Evolutionary conservation across 2,113 vertebrate genomes (phyloP).

Genomic region (Trachemys scripta): DNA sequence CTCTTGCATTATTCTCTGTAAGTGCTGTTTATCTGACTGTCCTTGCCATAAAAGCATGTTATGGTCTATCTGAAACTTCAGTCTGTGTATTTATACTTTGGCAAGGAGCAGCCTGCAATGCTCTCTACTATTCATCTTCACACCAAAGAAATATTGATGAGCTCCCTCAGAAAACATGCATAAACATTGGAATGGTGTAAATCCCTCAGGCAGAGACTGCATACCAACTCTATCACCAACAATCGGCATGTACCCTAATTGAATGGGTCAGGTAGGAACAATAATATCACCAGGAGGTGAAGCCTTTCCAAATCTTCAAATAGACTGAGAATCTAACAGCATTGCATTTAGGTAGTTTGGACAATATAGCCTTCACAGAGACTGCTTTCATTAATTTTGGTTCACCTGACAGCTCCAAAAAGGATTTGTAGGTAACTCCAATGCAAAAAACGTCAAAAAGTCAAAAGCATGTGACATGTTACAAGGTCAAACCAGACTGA

Average conservation of each 20-base stretch:
- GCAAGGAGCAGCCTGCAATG: conserved; percentile 8
- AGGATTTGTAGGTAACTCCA: conserved; percentile 38
- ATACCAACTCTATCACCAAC: background rate
- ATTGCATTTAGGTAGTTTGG: conserved; percentile 7
- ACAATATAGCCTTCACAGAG: background rate
- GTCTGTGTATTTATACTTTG: background rate
- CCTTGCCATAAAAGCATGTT: background rate
- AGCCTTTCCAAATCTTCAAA: conserved; percentile 46
- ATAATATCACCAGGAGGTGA: background rate
- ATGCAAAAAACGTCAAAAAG: conserved; percentile 51
- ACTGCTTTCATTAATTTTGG: conserved; percentile 42
- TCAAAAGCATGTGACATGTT: conserved; percentile 23
- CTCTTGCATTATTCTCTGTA: background rate
- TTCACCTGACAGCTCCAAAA: conserved; percentile 56
- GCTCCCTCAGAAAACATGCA: background rate
- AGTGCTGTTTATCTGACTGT: background rate
- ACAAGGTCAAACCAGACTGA: conserved; percentile 37
- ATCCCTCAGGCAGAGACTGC: background rate
- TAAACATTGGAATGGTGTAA: background rate
- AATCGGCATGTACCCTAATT: background rate
- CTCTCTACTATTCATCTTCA: background rate
- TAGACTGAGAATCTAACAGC: conserved; percentile 39
- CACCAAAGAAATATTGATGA: background rate
- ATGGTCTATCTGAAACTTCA: background rate
- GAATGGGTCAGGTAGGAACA: conserved; percentile 19